Base-by-base conservation (phyloP, 2,888 invertebrate genomes). In the Podabrus alpinus region DNA sequence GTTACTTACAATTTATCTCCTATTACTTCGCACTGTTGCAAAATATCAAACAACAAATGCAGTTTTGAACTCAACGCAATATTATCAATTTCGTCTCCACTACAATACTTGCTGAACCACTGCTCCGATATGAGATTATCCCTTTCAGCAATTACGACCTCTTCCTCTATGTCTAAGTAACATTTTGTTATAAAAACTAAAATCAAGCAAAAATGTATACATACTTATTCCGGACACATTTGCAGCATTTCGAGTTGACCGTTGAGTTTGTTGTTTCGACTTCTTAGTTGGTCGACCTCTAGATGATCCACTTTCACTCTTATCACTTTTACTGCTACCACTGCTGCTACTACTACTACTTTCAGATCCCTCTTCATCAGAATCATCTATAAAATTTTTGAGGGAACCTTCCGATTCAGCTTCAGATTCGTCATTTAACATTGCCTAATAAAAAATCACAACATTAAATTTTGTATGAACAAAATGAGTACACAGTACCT, bases 1-100 rank as follows among this genome's bases (percentile, higher is more conserved):
- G 7, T 29, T 15, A 89, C 92, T 90, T 86, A 95, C 94, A 99
- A 89, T 90, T 99, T 99, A 85, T 99, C 99, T 0, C 99, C 99
- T 80, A 98, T 97, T 79, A 94, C 91, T 86, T 98, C 97, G 85
- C 97, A 97, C 88, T 97, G 94, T 81, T 94, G 92, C 79, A 99
- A 89, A 79, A 99, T 94, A 72, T 94, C 94, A 86, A 98, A 94
- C 19, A 99, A 89, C 29, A 99, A 88, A 64, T 92, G 86, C 1
- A 98, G 89, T 86, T 98, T 98, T 74, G 94, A 92, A 74, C 96
- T 94, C 80, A 93, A 88, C 59, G 91, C 89, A 80, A 97, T 88
- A 83, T 95, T 94, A 45, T 94, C 92, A 60, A 95, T 86, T 85
- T 97, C 94, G 3, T 94, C 93, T n/a, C 94, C 93, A 9, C 90